Evolutionary conservation across 2,888 invertebrate genomes (phyloP).

Genomic region (Cryptus armator): DNA sequence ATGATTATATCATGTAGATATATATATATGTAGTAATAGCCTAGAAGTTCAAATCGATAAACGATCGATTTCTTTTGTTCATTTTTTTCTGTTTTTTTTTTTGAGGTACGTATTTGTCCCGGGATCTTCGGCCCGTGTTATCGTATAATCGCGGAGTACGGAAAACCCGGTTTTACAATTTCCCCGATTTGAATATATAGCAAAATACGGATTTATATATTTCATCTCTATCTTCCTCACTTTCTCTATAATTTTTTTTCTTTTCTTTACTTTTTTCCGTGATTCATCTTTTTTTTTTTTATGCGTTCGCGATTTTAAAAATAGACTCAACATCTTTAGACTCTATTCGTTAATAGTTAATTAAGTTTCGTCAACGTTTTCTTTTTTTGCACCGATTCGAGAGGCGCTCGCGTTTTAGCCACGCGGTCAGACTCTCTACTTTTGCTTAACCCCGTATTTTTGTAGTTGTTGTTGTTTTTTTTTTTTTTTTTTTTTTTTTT

Average conservation of each 20-base stretch:
- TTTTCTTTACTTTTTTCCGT: conserved; percentile 59
- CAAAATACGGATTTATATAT: conserved; percentile 82
- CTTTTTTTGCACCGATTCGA: conserved; percentile 65
- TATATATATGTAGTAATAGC: conserved; percentile 17
- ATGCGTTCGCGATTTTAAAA: conserved; percentile 82
- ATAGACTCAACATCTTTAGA: conserved; percentile 84
- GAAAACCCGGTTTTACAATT: conserved; percentile 45
- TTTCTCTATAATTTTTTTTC: conserved; percentile 65
- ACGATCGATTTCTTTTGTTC: conserved; percentile 78
- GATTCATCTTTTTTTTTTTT: conserved; percentile 72
- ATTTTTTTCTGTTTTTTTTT: conserved; percentile 54
- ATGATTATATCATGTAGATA: conserved; percentile 8
- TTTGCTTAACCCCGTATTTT: not conserved
- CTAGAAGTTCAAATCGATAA: conserved; percentile 83
- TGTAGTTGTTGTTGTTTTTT: too few species aligned
- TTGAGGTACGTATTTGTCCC: conserved; percentile 84
- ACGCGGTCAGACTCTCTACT: conserved; percentile 24
- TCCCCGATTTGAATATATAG: conserved; percentile 76
- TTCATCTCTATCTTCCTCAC: conserved; percentile 68
- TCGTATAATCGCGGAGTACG: conserved; percentile 73
- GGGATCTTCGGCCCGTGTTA: conserved; percentile 75
- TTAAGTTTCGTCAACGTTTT: conserved; percentile 74
- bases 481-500: not conserved
- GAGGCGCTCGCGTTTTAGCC: conserved; percentile 38
- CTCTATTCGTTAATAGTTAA: conserved; percentile 81